A percentile compares a stretch with the other conserved stretches of the same genome.
Conservation (phyloP, 1,140 invertebrate genomes). For the Drosophila nikananu region DNA sequence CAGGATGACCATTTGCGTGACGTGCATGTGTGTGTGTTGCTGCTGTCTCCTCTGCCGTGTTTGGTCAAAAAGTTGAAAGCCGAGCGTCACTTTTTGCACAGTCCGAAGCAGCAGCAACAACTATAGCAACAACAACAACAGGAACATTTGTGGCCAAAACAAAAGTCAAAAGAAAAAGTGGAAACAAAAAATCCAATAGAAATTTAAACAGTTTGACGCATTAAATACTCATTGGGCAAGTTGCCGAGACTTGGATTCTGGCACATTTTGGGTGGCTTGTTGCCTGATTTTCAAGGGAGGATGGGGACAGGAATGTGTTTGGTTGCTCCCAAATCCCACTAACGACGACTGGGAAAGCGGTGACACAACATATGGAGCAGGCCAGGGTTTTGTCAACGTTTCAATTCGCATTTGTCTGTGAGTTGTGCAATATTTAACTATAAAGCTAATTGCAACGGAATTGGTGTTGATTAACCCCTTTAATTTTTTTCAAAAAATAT, state of each 20-base stretch:
- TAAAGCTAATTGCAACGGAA: conserved; percentile 10
- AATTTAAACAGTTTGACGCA: conserved; percentile 84
- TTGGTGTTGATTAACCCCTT: no score
- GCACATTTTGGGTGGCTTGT: conserved; percentile 20
- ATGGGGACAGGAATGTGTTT: not conserved
- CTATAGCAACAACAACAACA: conserved; percentile 26
- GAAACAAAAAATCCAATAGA: conserved; percentile 78
- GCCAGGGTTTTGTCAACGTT: conserved; percentile 14
- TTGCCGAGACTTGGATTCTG: conserved; percentile 32
- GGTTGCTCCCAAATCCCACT: conserved; percentile 22
- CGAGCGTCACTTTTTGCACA: conserved; percentile 73
- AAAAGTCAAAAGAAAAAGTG: conserved; percentile 74
- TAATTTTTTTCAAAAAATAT: no score
- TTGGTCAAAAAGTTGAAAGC: conserved; percentile 78
- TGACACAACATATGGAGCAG: conserved; percentile 25
- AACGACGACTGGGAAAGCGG: conserved; percentile 2
- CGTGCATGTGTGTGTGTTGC: conserved; percentile 20
- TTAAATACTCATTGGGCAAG: conserved; percentile 78
- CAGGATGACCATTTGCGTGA: conserved; percentile 83
- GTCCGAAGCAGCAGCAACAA: conserved; percentile 47
- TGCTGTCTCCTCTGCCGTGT: conserved; percentile 42
- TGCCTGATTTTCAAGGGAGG: not conserved
- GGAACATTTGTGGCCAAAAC: conserved; percentile 69
- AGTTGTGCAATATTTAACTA: conserved; percentile 10
- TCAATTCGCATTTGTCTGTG: not conserved